Percentiles rank a stretch among this genome's conserved stretches.
These are phyloP conservation scores for Parotia lawesii DNA, from an alignment of 2,113 vertebrate genomes.

Conservation along the genomic window DNA sequence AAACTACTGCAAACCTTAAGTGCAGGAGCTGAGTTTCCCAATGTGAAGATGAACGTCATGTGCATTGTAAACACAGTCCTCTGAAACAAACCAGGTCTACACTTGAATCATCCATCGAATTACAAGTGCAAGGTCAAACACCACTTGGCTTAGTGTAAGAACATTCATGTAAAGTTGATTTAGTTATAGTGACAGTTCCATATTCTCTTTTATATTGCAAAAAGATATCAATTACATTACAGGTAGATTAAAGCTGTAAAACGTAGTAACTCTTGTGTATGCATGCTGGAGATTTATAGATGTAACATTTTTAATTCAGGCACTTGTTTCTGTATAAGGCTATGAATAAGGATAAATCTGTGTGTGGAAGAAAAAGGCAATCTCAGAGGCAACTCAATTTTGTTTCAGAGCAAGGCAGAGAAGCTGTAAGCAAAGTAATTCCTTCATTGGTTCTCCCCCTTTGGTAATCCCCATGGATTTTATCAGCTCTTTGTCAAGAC, in stretches of 20 bases:
- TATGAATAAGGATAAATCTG: neutral
- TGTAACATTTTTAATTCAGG: neutral
- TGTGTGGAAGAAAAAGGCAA: neutral
- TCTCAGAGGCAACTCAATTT: neutral
- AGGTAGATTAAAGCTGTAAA: neutral
- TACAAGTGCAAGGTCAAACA: constrained; percentile 22
- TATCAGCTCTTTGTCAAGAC: neutral
- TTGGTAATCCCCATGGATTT: neutral
- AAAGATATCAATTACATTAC: neutral
- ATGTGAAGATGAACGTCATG: neutral
- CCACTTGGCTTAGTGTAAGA: neutral
- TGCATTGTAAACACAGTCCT: neutral
- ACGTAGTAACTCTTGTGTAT: neutral
- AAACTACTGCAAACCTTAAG: neutral
- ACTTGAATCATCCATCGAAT: neutral
- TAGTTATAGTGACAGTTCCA: neutral
- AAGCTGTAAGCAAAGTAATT: neutral
- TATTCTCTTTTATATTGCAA: neutral
- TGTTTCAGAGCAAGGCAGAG: neutral
- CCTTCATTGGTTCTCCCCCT: neutral
- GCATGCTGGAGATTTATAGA: neutral
- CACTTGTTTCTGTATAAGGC: neutral
- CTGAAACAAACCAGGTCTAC: neutral
- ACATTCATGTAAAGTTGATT: neutral
- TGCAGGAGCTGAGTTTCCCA: neutral